Evolutionary conservation across 1,140 invertebrate species (phyloP), one percentile per base, ranked within the genome.

Genomic region (Eupristina koningsbergeri): DNA sequence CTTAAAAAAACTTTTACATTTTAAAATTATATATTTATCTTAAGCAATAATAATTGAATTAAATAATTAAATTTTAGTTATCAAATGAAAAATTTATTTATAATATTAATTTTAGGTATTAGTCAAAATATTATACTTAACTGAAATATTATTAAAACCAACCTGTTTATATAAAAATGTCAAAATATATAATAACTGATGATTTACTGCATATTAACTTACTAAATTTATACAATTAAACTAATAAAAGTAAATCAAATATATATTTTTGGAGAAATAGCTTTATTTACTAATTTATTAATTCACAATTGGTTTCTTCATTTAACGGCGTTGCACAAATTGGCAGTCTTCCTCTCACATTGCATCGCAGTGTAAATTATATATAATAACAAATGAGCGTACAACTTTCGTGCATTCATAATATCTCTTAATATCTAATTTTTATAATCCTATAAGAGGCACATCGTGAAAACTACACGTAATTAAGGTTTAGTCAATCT

Each of bases 261-360:
- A 11, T n/a, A n/a, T 67, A 19, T 73, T 80, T 76, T 82, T 85
- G 63, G 50, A 81, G 80, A 85, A 85, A 81, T 85, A 85, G 84
- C 64, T 85, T 85, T 85, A 81, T 81, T 85, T 81, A 77, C 78
- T 85, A 87, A 86, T 86, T 83, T 63, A 85, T 87, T 81, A 81
- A 76, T 83, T 83, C 79, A 85, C 80, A 84, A 53, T 78, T 75
- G 81, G 69, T 87, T 81, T 76, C 58, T 85, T 85, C 64, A 63
- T 69, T 64, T 61, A 36, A 85, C 74, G 69, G 53, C 61, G 69
- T 82, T 86, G 88, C 88, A 89, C 88, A 86, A 85, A 84, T 86
- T 87, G 86, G 88, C 90, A 91, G 90, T 90, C 89, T 91, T 91
- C 84, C 86, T 86, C 83, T 89, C 86, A 87, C 87, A 87, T 87